These are phyloP conservation scores for Octopus sinensis DNA, from an alignment of 1,140 invertebrate genomes.

Conservation along the genomic window DNA sequence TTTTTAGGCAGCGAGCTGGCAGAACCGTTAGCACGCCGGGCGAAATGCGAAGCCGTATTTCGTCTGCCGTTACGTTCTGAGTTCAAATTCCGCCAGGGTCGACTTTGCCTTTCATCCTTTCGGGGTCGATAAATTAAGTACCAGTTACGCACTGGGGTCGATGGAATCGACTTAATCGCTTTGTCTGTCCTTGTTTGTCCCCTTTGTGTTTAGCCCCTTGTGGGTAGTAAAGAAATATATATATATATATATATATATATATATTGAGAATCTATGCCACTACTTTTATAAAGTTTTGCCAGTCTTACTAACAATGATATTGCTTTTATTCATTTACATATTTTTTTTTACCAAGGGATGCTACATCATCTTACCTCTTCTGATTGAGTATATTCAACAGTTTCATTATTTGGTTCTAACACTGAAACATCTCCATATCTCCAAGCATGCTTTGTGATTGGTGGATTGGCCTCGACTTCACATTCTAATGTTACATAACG, in stretches of 20 bases:
- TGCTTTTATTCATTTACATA: neutral
- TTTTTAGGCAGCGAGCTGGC: too few relatives aligned
- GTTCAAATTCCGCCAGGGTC: too few relatives aligned
- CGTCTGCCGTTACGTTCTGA: too few relatives aligned
- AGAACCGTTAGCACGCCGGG: too few relatives aligned
- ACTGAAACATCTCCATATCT: neutral
- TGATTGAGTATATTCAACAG: slow-evolving; percentile 7
- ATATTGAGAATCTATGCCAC: neutral
- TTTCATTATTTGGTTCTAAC: neutral
- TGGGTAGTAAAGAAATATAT: too few relatives aligned
- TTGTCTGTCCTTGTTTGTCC: too few relatives aligned
- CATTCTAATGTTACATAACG: slow-evolving; percentile 2
- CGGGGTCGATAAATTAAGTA: too few relatives aligned
- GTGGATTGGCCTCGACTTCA: neutral
- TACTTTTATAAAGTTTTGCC: neutral
- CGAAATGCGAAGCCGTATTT: too few relatives aligned
- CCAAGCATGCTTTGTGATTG: neutral
- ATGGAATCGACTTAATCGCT: too few relatives aligned
- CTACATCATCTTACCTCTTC: neutral
- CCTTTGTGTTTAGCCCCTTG: too few relatives aligned
- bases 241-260: neutral
- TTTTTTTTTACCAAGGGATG: neutral
- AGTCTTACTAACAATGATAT: neutral
- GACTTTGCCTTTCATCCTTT: too few relatives aligned
- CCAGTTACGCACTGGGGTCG: too few relatives aligned